These are phyloP conservation scores for Macrobrachium nipponense DNA, from an alignment of 1,140 invertebrate species.

Conservation along the genomic window DNA sequence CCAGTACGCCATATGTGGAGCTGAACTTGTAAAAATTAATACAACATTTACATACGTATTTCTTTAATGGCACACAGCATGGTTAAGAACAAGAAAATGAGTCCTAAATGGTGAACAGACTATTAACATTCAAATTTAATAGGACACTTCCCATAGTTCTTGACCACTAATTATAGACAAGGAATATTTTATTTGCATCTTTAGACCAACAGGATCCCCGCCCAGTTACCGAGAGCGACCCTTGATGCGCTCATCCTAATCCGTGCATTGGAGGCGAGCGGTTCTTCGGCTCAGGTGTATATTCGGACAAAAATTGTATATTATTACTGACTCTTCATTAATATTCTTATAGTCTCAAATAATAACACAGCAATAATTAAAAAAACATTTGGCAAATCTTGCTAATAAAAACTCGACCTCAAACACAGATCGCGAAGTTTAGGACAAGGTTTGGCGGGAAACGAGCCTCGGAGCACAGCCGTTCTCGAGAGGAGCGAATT, in stretches of 20 bases:
- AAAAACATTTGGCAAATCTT: neutral
- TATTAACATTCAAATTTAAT: slow-evolving; percentile 63
- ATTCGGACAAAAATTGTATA: neutral
- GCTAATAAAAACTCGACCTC: neutral
- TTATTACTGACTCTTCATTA: neutral
- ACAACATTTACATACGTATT: slow-evolving; percentile 60
- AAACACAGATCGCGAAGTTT: neutral
- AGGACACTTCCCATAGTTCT: slow-evolving; percentile 61
- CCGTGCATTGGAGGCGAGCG: neutral
- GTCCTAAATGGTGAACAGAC: slow-evolving; percentile 58
- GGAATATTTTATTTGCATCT: slow-evolving; percentile 62
- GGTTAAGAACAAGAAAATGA: slow-evolving; percentile 60
- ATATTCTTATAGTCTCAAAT: neutral
- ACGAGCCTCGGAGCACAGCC: slow-evolving; percentile 31
- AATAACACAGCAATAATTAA: neutral
- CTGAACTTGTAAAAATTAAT: slow-evolving; percentile 60
- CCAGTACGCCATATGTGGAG: slow-evolving; percentile 47
- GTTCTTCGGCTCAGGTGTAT: slow-evolving; percentile 4
- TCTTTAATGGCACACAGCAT: slow-evolving; percentile 57
- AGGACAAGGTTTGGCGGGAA: neutral
- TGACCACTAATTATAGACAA: slow-evolving; percentile 62
- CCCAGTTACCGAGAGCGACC: slow-evolving; percentile 18
- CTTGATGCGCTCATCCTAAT: slow-evolving; percentile 35
- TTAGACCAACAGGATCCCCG: slow-evolving; percentile 39
- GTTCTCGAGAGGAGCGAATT: slow-evolving; percentile 17